Percentiles rank a stretch among this genome's conserved stretches.
Evolutionary conservation across 23 tunicate species (phyloP).

Genomic region (Halocynthia aurantium): DNA sequence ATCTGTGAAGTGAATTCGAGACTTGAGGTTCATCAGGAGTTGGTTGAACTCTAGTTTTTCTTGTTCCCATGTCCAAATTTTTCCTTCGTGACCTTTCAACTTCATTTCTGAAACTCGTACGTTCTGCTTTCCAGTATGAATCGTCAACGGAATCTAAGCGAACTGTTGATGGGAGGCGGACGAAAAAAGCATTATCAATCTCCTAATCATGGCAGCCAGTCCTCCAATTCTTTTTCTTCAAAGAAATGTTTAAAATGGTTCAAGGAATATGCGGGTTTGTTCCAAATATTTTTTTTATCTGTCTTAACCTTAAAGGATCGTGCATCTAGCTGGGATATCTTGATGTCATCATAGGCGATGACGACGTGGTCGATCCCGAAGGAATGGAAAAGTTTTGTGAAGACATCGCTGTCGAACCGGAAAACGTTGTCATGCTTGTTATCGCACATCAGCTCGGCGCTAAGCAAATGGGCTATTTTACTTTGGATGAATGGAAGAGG

Average conservation of each 20-base stretch:
- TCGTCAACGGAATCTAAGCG: slow-evolving; percentile 7
- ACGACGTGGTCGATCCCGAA: slow-evolving; percentile 59
- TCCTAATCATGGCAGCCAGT: neutral
- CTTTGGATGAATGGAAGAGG: slow-evolving; percentile 48
- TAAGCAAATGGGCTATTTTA: slow-evolving; percentile 58
- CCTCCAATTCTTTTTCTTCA: slow-evolving; percentile 25
- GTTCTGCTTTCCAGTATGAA: neutral
- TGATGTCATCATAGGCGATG: neutral
- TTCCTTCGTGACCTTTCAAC: too few relatives aligned
- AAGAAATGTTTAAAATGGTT: slow-evolving; percentile 64
- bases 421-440: slow-evolving; percentile 56
- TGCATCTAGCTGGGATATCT: neutral
- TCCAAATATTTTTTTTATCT: too few relatives aligned
- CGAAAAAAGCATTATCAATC: neutral
- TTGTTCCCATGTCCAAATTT: too few relatives aligned
- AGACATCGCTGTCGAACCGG: slow-evolving; percentile 44
- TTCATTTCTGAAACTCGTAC: too few relatives aligned
- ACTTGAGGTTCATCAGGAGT: too few relatives aligned
- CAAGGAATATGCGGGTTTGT: slow-evolving; percentile 54
- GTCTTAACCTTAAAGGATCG: neutral
- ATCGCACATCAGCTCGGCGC: slow-evolving; percentile 50
- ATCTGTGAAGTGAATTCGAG: too few relatives aligned
- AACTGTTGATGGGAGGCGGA: slow-evolving; percentile 5
- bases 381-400: slow-evolving; percentile 52
- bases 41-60: too few relatives aligned